Percentiles rank a stretch among this genome's conserved stretches.
These are phyloP conservation scores for Theristicus caerulescens DNA, from an alignment of 2,113 vertebrate genomes.

Conservation along the genomic window DNA sequence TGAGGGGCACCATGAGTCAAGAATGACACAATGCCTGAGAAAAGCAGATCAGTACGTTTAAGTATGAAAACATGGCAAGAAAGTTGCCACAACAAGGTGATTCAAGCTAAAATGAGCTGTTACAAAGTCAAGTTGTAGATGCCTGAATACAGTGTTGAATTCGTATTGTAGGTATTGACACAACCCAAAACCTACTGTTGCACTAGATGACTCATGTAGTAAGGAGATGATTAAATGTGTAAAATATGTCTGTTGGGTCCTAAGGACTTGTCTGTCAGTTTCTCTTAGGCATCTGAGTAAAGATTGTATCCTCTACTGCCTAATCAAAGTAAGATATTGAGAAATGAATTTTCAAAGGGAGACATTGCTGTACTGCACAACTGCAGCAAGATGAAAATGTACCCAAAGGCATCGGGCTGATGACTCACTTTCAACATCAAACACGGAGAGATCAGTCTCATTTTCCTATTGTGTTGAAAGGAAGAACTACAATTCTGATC, in stretches of 20 bases:
- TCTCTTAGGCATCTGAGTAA: background rate
- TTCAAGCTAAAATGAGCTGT: background rate
- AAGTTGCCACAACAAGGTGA: background rate
- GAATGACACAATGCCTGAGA: background rate
- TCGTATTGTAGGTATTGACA: background rate
- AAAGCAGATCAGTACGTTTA: background rate
- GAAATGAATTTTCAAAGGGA: conserved; percentile 19
- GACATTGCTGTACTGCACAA: background rate
- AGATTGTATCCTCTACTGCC: background rate
- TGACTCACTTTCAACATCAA: conserved; percentile 10
- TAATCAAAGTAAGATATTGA: background rate
- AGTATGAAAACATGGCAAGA: background rate
- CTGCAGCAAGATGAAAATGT: background rate
- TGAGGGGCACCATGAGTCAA: background rate
- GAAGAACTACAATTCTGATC: background rate
- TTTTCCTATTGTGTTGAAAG: background rate
- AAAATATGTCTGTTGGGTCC: background rate
- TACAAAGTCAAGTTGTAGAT: background rate
- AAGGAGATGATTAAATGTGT: background rate
- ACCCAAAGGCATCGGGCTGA: background rate
- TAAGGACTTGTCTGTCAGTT: background rate
- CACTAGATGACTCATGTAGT: background rate
- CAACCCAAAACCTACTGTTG: background rate
- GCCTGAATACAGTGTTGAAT: background rate
- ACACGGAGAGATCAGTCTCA: background rate